Percentiles rank a stretch among this genome's conserved stretches.
Conservation (phyloP, 1,140 invertebrate genomes). For the Vanessa tameamea region DNA sequence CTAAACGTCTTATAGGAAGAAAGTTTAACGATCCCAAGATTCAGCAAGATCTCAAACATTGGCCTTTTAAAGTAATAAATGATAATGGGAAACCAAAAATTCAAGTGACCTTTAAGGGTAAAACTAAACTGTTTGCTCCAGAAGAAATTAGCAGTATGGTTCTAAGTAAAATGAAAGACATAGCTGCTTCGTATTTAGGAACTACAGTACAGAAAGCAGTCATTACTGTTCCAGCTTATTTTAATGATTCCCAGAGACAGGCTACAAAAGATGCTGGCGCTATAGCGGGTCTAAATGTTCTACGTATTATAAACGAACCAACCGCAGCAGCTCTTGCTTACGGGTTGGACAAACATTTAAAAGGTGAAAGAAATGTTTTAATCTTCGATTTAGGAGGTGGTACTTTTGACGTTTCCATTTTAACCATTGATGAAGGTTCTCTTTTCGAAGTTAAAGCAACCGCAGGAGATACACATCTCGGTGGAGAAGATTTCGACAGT, state of each 20-base stretch:
- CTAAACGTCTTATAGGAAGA: constrained; percentile 84
- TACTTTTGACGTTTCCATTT: constrained; percentile 92
- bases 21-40: constrained; percentile 87
- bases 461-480: constrained; percentile 87
- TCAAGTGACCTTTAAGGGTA: constrained; percentile 86
- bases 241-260: constrained; percentile 81
- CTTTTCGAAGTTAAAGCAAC: constrained; percentile 90
- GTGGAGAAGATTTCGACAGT: constrained; percentile 94
- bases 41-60: constrained; percentile 87
- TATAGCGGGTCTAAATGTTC: constrained; percentile 84
- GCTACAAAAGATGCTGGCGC: constrained; percentile 82
- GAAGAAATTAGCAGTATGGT: constrained; percentile 91
- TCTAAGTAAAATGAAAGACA: constrained; percentile 78
- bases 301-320: constrained; percentile 89
- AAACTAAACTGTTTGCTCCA: constrained; percentile 86
- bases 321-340: constrained; percentile 89
- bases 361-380: constrained; percentile 83
- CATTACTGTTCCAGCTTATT: constrained; percentile 84
- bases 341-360: constrained; percentile 86
- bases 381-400: constrained; percentile 82
- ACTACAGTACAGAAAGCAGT: constrained; percentile 83
- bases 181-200: constrained; percentile 86
- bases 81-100: constrained; percentile 86
- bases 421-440: constrained; percentile 92
- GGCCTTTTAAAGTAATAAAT: constrained; percentile 87